Evolutionary conservation across 2,888 invertebrate genomes (phyloP).

Genomic region (Macrosoma leucophasiata): DNA sequence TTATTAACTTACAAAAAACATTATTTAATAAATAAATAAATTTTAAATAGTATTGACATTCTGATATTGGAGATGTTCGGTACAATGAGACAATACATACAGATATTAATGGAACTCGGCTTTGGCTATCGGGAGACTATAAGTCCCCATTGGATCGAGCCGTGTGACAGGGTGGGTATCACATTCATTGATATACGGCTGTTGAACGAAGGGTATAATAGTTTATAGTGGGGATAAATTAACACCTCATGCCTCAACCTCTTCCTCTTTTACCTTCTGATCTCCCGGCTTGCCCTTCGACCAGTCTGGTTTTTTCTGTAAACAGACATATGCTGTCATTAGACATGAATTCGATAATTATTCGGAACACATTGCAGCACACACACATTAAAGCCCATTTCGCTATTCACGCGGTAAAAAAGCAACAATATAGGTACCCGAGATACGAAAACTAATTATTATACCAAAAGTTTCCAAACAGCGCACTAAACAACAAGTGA

Average conservation of each 20-base stretch:
- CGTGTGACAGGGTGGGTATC: constrained; percentile 37
- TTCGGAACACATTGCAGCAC: too few species aligned
- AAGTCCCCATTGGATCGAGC: constrained; percentile 23
- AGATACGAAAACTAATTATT: too few species aligned
- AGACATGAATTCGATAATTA: too few species aligned
- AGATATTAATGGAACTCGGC: constrained; percentile 40
- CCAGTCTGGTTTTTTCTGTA: constrained; percentile 97
- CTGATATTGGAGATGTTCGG: constrained; percentile 46
- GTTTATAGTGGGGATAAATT: constrained; percentile 44
- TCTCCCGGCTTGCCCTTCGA: constrained; percentile 93
- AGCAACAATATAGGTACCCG: too few species aligned
- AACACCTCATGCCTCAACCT: constrained; percentile 86
- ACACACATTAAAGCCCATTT: too few species aligned
- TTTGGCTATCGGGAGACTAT: constrained; percentile 19
- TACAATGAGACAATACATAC: constrained; percentile 49
- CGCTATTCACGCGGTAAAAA: too few species aligned
- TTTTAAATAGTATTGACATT: constrained; percentile 53
- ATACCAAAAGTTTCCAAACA: too few species aligned
- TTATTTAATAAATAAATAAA: constrained; percentile 64
- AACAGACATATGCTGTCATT: too few species aligned
- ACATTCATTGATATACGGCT: constrained; percentile 50
- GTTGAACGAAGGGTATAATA: constrained; percentile 53
- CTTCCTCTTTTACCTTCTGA: constrained; percentile 90
- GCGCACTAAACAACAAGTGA: too few species aligned
- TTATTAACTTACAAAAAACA: constrained; percentile 66